Evolutionary conservation across 2,797 vertebrate species (phyloP), one percentile per base, ranked within the genome.

Genomic region (Intellagama lesueurii): DNA sequence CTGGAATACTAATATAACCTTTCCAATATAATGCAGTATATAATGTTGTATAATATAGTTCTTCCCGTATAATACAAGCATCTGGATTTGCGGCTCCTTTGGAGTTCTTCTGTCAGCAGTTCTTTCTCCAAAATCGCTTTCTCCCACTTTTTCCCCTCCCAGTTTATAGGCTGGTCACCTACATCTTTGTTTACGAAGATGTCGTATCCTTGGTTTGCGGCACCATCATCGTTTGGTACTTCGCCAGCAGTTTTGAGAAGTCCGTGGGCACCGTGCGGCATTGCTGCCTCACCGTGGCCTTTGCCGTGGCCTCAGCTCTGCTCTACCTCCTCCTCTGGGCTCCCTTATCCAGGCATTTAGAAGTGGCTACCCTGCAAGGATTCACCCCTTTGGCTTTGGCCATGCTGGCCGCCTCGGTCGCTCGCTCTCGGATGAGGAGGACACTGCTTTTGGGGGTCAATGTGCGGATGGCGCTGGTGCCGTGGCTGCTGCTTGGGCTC

Each of bases 111-210:
- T 66, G n/a, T 22, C 8, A 5, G 19, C 26, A 1, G 30, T 24
- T 9, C 2, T 28, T 22, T 60, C 49, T 32, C 68, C 19, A 68
- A 90, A 32, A 81, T 66, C 7, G 8, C 30, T 47, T 49, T 77
- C 8, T 0, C 1, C 11, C 47, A 12, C 26, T 19, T 47, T 19
- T 32, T 22, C 9, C 40, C 44, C 79, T 83, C 92, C 72, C 86
- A 96, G 96, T 96, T 91, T 92, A 96, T 93, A 95, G 96, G 92
- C 92, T 96, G 89, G 88, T 96, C 89, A 96, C 95, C 26, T 96
- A 96, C 92, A 94, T 96, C 93, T 96, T 96, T 79, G 94, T 94
- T 84, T 95, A 88, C 1, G 87, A 83, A 6, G 19, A 88, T 32
- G 40, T 32, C 11, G 1, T 77, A 12, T 88, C 87, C 72, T 88